These are phyloP conservation scores for Choristoneura fumiferana DNA, from an alignment of 1,140 invertebrate species.

Conservation along the genomic window DNA sequence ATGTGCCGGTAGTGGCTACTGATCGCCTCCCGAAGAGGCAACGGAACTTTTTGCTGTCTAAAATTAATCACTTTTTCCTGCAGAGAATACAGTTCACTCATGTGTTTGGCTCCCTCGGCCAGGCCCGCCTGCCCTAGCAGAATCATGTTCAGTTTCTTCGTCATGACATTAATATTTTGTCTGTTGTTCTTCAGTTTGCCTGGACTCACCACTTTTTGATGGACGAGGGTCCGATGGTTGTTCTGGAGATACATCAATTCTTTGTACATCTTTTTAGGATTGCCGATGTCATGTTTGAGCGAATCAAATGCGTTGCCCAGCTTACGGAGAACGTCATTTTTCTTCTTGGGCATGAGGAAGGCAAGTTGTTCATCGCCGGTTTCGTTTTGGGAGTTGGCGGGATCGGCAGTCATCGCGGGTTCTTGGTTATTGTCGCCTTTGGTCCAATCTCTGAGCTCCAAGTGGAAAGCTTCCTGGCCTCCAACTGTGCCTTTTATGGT, in stretches of 20 bases:
- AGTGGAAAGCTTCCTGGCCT: conserved; percentile 75
- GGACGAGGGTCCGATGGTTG: conserved; percentile 61
- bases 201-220: conserved; percentile 69
- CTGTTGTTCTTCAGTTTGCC: conserved; percentile 69
- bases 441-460: conserved; percentile 62
- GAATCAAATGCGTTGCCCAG: conserved; percentile 56
- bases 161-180: conserved; percentile 57
- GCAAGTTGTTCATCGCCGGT: conserved; percentile 37
- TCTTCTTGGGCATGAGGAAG: conserved; percentile 58
- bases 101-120: conserved; percentile 67
- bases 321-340: conserved; percentile 47
- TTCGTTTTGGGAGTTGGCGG: conserved; percentile 36
- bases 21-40: conserved; percentile 66
- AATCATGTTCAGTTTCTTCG: conserved; percentile 76
- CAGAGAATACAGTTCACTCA: conserved; percentile 64
- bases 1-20: conserved; percentile 73
- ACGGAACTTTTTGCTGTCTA: conserved; percentile 60
- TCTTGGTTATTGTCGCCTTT: conserved; percentile 34
- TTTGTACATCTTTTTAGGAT: conserved; percentile 57
- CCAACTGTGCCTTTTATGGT: conserved; percentile 70
- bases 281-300: conserved; percentile 56
- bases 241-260: conserved; percentile 61
- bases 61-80: conserved; percentile 64
- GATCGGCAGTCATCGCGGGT: conserved; percentile 32
- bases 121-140: conserved; percentile 78